Conservation (phyloP, 2,888 invertebrate genomes). For the Protonemura montana region DNA sequence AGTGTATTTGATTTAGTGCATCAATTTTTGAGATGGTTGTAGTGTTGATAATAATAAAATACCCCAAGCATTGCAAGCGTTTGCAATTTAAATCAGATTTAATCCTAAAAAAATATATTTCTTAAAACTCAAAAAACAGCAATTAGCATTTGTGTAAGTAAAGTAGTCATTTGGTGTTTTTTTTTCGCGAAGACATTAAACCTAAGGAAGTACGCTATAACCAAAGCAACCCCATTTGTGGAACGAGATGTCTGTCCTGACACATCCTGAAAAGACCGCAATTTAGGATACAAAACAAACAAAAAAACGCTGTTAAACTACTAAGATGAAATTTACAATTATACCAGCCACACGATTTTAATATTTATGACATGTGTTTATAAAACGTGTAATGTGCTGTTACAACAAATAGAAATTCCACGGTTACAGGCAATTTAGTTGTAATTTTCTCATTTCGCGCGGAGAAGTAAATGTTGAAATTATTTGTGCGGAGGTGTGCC, state of each 20-base stretch:
- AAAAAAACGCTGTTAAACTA: not conserved
- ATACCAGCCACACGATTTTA: not conserved
- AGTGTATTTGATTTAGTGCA: too few relatives aligned
- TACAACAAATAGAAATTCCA: conserved; percentile 30
- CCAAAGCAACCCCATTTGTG: not conserved
- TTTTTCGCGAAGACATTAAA: too few relatives aligned
- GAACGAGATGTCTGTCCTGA: not conserved
- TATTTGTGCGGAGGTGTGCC: conserved; percentile 27
- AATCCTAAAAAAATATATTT: too few relatives aligned
- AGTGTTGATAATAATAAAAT: too few relatives aligned
- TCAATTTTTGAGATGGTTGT: too few relatives aligned
- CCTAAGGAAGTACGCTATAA: too few relatives aligned
- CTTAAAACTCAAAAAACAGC: too few relatives aligned
- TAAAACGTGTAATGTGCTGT: conserved; percentile 22
- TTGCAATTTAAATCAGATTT: too few relatives aligned
- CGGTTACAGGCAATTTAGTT: conserved; percentile 40
- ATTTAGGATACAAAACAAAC: not conserved
- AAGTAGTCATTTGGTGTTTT: not conserved
- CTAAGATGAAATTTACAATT: not conserved
- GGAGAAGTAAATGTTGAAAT: not conserved
- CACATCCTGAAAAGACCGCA: not conserved
- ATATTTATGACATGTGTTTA: not conserved
- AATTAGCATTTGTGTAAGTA: not conserved
- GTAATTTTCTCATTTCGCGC: conserved; percentile 30
- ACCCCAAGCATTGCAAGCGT: too few relatives aligned